Evolutionary conservation across 2,113 vertebrate species (phyloP).

Genomic region (Zingel zingel): DNA sequence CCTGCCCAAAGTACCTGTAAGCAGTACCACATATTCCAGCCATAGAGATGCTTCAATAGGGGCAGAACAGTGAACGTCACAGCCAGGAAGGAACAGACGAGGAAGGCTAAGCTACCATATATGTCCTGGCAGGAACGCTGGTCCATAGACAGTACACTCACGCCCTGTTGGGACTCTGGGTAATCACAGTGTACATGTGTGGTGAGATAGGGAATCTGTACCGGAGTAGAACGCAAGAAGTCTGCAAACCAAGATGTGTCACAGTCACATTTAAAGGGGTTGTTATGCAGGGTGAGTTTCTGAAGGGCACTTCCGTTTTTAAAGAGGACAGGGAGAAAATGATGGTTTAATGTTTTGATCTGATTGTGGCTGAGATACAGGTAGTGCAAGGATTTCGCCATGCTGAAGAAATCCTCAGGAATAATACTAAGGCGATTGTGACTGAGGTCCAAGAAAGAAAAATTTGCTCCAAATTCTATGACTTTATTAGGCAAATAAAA

Average conservation of each 20-base stretch:
- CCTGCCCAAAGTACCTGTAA: conserved; percentile 85
- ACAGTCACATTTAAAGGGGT: conserved; percentile 88
- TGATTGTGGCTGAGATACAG: conserved; percentile 82
- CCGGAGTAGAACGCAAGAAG: conserved; percentile 79
- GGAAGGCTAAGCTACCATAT: conserved; percentile 80
- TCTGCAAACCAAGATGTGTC: conserved; percentile 84
- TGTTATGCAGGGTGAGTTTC: conserved; percentile 82
- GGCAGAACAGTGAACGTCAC: conserved; percentile 75
- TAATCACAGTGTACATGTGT: conserved; percentile 82
- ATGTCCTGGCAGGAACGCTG: conserved; percentile 89
- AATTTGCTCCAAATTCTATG: conserved; percentile 64
- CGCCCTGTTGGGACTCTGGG: conserved; percentile 79
- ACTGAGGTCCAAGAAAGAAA: conserved; percentile 85
- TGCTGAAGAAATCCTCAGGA: conserved; percentile 82
- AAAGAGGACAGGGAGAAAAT: conserved; percentile 73
- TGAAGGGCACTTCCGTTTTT: conserved; percentile 61
- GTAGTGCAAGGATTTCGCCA: conserved; percentile 44
- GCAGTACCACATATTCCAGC: conserved; percentile 91
- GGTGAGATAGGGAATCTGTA: conserved; percentile 81
- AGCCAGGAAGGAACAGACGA: conserved; percentile 73
- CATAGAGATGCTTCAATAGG: conserved; percentile 87
- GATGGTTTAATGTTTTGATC: conserved; percentile 76
- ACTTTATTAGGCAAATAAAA: conserved; percentile 45
- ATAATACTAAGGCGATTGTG: conserved; percentile 81
- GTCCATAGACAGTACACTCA: conserved; percentile 82